These are phyloP conservation scores for Crematogaster levior DNA, from an alignment of 2,888 invertebrate genomes.

Conservation along the genomic window DNA sequence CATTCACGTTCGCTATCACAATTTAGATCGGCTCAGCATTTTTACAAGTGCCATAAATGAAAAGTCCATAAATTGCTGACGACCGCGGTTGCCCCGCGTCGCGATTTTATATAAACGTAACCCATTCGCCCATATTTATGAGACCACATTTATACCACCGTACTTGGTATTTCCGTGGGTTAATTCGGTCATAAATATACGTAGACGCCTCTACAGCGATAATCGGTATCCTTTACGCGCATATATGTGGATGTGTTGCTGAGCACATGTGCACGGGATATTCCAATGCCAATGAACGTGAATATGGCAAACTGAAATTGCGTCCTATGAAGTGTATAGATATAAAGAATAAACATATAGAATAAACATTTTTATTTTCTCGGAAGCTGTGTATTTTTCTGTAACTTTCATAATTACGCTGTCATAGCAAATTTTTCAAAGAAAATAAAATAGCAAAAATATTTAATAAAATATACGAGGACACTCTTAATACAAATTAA, in stretches of 20 bases:
- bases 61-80: conserved; percentile 36
- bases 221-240: conserved; percentile 53
- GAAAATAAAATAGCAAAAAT: background rate
- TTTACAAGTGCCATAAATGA: conserved; percentile 43
- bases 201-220: conserved; percentile 65
- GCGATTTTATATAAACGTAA: conserved; percentile 65
- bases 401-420: conserved; percentile 2
- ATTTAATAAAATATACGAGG: background rate
- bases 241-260: background rate
- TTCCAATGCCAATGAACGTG: conserved; percentile 22
- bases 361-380: conserved; percentile 16
- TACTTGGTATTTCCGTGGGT: conserved; percentile 70
- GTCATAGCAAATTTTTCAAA: background rate
- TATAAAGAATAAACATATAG: background rate
- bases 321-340: background rate
- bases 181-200: conserved; percentile 72
- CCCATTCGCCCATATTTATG: conserved; percentile 60
- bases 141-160: conserved; percentile 58
- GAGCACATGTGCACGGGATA: conserved; percentile 10
- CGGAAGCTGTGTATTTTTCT: background rate
- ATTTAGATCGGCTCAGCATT: conserved; percentile 34
- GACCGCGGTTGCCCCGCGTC: conserved; percentile 39
- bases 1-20: background rate
- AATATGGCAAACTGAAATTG: conserved; percentile 13
- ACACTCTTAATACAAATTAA: background rate